Conservation (phyloP, 2,797 vertebrate genomes). For the Iguana delicatissima region DNA sequence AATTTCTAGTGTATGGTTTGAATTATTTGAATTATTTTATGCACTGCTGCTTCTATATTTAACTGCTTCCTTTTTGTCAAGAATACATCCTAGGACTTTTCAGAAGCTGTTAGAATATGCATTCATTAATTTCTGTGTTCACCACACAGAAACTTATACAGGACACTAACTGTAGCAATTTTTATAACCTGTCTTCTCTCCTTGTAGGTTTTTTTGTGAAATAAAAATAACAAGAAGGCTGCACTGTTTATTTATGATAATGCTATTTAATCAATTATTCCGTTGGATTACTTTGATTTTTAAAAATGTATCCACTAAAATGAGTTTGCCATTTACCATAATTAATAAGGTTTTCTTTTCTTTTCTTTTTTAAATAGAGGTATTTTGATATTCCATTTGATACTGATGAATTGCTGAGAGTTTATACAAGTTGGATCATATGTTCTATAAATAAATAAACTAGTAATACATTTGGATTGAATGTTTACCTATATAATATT, state of each 20-base stretch:
- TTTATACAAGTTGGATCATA: neutral
- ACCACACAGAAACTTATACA: neutral
- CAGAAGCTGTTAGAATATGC: neutral
- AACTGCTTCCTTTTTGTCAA: slow-evolving; percentile 1
- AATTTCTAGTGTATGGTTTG: neutral
- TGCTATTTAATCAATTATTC: too few relatives aligned
- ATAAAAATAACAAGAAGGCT: too few relatives aligned
- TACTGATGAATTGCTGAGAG: neutral
- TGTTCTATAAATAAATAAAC: neutral
- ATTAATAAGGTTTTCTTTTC: too few relatives aligned
- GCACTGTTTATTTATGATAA: too few relatives aligned
- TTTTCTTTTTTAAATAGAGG: too few relatives aligned
- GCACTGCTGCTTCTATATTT: neutral
- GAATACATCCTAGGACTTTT: neutral
- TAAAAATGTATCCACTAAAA: too few relatives aligned
- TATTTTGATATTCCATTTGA: too few relatives aligned
- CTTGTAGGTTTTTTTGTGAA: neutral
- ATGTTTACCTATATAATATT: neutral
- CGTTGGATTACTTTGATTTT: too few relatives aligned
- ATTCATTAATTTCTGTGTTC: neutral
- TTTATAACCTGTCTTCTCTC: neutral
- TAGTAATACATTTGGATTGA: neutral
- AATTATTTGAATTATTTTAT: neutral
- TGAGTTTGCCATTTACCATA: too few relatives aligned
- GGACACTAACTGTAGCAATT: neutral